Percentiles rank a stretch among this genome's conserved stretches.
These are phyloP conservation scores for Thamnaconus septentrionalis DNA, from an alignment of 2,113 vertebrate genomes.

Conservation along the genomic window DNA sequence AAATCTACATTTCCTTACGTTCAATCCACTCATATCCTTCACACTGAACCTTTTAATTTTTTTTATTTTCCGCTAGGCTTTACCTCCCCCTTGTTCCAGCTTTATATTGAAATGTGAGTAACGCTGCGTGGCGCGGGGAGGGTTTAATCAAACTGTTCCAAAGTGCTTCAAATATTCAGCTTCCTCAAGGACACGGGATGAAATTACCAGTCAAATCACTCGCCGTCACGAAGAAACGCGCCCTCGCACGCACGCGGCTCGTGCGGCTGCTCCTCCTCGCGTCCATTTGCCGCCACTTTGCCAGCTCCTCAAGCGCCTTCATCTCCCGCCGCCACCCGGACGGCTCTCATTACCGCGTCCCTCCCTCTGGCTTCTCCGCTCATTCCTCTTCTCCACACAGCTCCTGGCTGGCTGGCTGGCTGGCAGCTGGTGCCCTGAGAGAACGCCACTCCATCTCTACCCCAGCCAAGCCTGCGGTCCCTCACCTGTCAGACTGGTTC, in stretches of 20 bases:
- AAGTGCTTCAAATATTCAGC: constrained; percentile 27
- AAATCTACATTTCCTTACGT: not conserved
- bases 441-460: constrained; percentile 48
- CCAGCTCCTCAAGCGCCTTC: too few relatives aligned
- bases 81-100: constrained; percentile 7
- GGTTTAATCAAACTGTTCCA: constrained; percentile 30
- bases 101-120: constrained; percentile 19
- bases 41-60: constrained; percentile 3
- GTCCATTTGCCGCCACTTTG: not conserved
- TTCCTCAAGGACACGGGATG: too few relatives aligned
- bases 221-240: not conserved
- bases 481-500: constrained; percentile 59
- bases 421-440: constrained; percentile 23
- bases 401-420: constrained; percentile 25
- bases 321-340: too few relatives aligned
- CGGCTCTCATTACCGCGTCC: constrained; percentile 10
- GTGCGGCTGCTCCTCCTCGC: too few relatives aligned
- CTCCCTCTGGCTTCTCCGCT: constrained; percentile 12
- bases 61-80: constrained; percentile 6
- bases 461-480: constrained; percentile 46
- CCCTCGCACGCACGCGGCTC: not conserved
- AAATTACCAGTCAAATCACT: constrained; percentile 21
- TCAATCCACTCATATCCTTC: not conserved
- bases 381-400: not conserved
- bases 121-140: not conserved